Conservation (phyloP, 37 sponge, comb jelly and placozoan genomes). For the Aphrocallistes beatrix region DNA sequence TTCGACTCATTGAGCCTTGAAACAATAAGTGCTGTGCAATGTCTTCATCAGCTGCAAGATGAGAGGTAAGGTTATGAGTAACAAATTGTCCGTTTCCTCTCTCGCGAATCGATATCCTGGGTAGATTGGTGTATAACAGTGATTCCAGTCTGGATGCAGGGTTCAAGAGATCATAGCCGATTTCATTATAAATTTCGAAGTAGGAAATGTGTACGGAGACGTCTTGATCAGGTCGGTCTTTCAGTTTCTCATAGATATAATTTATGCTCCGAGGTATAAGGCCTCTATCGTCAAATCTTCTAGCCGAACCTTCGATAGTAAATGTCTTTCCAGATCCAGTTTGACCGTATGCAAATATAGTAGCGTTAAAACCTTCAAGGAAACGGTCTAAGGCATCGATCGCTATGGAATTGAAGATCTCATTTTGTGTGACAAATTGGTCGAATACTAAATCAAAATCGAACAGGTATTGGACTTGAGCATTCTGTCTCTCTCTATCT, state of each 20-base stretch:
- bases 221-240: conserved; percentile 29
- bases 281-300: conserved; percentile 55
- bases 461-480: conserved; percentile 33
- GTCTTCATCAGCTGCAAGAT: conserved; percentile 67
- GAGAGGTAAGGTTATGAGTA: conserved; percentile 55
- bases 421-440: conserved; percentile 35
- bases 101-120: conserved; percentile 53
- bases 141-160: conserved; percentile 42
- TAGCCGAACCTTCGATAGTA: conserved; percentile 51
- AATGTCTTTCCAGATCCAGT: conserved; percentile 70
- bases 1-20: conserved; percentile 63
- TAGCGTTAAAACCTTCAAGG: conserved; percentile 74
- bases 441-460: conserved; percentile 52
- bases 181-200: conserved; percentile 84
- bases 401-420: conserved; percentile 44
- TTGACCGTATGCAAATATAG: conserved; percentile 86
- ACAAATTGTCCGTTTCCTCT: conserved; percentile 26
- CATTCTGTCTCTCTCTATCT: background rate
- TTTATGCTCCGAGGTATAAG: conserved; percentile 56
- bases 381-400: conserved; percentile 44
- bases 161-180: conserved; percentile 76
- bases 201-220: conserved; percentile 55
- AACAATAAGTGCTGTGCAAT: conserved; percentile 71
- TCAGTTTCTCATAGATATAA: conserved; percentile 28
- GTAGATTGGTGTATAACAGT: conserved; percentile 42